phyloP scores from a whole-genome alignment of 2,113 vertebrate species.

The Paedocypris sp. region DNA sequence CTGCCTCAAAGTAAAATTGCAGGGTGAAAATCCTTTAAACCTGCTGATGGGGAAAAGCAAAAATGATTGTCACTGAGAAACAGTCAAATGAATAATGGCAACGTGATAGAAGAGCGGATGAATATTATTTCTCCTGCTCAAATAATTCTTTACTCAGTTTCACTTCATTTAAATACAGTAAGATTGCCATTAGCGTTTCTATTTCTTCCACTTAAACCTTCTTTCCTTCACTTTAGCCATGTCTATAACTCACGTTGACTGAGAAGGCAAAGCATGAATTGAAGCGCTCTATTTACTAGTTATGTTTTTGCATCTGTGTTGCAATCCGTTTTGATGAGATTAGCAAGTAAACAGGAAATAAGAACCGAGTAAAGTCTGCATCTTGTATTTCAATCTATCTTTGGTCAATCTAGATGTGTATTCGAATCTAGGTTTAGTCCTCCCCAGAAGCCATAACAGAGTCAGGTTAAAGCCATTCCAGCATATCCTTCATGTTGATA shows the following conservation, averaged over 20 bases:
- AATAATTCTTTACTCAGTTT: neutral
- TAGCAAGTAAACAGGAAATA: no score
- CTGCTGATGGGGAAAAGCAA: conserved; percentile 1
- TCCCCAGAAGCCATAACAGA: neutral
- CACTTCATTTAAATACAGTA: neutral
- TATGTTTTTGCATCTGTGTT: no score
- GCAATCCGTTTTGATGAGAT: no score
- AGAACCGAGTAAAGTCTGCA: no score
- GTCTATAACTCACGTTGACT: no score
- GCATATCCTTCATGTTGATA: neutral
- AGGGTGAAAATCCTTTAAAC: neutral
- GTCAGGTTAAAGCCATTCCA: neutral
- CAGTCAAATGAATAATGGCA: neutral
- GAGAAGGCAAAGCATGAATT: no score
- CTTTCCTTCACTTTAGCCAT: no score
- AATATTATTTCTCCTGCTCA: neutral
- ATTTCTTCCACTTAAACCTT: no score
- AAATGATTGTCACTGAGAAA: neutral
- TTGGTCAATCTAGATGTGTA: no score
- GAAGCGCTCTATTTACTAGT: no score
- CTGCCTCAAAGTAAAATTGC: conserved; percentile 1
- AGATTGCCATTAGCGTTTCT: no score
- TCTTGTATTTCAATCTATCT: no score
- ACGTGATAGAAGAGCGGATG: neutral
- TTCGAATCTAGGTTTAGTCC: neutral